Evolutionary conservation across 2,113 vertebrate species (phyloP).

Genomic region (Protomyctophum bolini): DNA sequence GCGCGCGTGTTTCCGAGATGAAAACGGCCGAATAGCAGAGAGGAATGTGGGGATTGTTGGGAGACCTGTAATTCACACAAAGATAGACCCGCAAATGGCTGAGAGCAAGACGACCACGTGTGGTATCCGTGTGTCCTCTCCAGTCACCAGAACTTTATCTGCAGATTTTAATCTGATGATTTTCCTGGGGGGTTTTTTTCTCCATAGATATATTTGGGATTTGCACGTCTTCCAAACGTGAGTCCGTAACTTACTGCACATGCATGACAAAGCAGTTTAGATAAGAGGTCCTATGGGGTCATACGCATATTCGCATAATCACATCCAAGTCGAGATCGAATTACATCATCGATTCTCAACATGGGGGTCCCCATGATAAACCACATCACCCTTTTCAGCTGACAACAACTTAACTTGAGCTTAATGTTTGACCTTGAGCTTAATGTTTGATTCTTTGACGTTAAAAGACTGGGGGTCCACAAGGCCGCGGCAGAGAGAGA

Average conservation of each 20-base stretch:
- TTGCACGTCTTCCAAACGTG: too few relatives aligned
- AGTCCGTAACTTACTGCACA: too few relatives aligned
- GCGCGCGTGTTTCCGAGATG: not conserved
- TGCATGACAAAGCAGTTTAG: too few relatives aligned
- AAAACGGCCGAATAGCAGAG: slow-evolving; percentile 1
- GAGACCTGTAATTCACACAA: slow-evolving; percentile 23
- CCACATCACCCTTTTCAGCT: too few relatives aligned
- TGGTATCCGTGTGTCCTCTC: slow-evolving; percentile 1
- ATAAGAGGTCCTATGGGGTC: slow-evolving; percentile 8
- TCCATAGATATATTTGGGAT: too few relatives aligned
- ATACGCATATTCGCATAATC: slow-evolving; percentile 45
- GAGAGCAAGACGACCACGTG: not conserved
- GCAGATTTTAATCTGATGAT: too few relatives aligned
- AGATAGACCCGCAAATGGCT: too few relatives aligned
- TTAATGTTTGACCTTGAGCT: not conserved
- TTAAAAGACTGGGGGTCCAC: not conserved
- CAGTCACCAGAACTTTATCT: not conserved
- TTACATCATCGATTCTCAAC: too few relatives aligned
- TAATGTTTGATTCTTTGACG: slow-evolving; percentile 1
- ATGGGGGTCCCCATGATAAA: too few relatives aligned
- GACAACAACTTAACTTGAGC: too few relatives aligned
- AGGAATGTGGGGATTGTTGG: slow-evolving; percentile 29
- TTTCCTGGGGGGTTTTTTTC: too few relatives aligned
- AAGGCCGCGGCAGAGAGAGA: slow-evolving; percentile 11
- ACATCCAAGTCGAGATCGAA: slow-evolving; percentile 8